Evolutionary conservation across 2,888 invertebrate species (phyloP).

Genomic region (Leuctra nigra): DNA sequence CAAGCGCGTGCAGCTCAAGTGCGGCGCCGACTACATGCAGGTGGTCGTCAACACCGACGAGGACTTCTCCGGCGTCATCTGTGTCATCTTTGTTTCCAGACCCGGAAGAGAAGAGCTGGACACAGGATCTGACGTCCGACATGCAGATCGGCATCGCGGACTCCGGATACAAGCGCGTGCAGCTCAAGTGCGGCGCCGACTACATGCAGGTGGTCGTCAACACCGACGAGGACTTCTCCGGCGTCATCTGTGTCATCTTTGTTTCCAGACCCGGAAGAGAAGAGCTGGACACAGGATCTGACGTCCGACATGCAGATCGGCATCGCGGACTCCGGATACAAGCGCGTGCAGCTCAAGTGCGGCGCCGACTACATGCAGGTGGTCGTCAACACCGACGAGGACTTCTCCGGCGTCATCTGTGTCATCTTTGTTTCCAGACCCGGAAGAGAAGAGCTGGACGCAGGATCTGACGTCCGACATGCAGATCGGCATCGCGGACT

Average conservation of each 20-base stretch:
- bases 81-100: too few relatives aligned
- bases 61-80: constrained; percentile 54
- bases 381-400: constrained; percentile 45
- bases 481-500: constrained; percentile 49
- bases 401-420: constrained; percentile 55
- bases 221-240: constrained; percentile 51
- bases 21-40: constrained; percentile 51
- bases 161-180: constrained; percentile 50
- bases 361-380: constrained; percentile 50
- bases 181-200: constrained; percentile 50
- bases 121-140: constrained; percentile 48
- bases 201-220: constrained; percentile 45
- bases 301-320: constrained; percentile 51
- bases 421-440: too few relatives aligned
- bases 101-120: constrained; percentile 44
- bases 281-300: constrained; percentile 47
- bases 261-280: too few relatives aligned
- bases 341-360: constrained; percentile 50
- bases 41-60: constrained; percentile 44
- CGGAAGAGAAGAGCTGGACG: constrained; percentile 44
- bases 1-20: constrained; percentile 49
- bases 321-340: constrained; percentile 48
- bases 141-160: constrained; percentile 51
- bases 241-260: too few relatives aligned
- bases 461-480: constrained; percentile 50